Evolutionary conservation across 2,888 invertebrate genomes (phyloP), one percentile per base, ranked within the genome.

Genomic region (Xanthorhoe spadicearia): DNA sequence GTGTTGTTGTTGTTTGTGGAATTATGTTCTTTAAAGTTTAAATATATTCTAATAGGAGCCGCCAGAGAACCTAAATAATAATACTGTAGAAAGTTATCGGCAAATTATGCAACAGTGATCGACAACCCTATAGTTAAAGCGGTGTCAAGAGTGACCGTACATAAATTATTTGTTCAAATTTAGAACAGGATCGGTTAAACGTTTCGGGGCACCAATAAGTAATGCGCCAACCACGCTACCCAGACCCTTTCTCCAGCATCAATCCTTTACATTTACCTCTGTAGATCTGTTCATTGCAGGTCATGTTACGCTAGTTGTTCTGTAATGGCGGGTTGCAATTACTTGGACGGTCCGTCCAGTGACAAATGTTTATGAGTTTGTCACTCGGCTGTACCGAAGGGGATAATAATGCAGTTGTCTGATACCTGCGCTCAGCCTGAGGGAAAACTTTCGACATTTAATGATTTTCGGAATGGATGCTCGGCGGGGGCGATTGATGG

Each of bases 301-400:
- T 87, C 86, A 69, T 61, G n/a, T 54, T 68, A 76, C 48, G 69
- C 63, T 87, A 88, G 92, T 80, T 64, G 71, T 71, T 74, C 76
- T 79, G 80, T 83, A 83, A 85, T 85, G 83, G 81, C 79, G 85
- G 80, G 83, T 87, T 78, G 88, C 87, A 89, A 88, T 88, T 89
- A 88, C 86, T 86, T 83, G 89, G 89, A 87, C 89, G 83, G 86
- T 87, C 83, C 84, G 80, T 81, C 80, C 86, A 84, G 87, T 89
- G 92, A 93, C 92, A 90, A 93, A 93, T 93, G 92, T 89, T 92
- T 88, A 91, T 90, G 92, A 92, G 92, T 93, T 92, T 92, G 92
- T 93, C 93, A 93, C 92, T 91, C 81, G 83, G 79, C 75, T 74
- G 76, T 76, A 79, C 73, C 78, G 78, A 78, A 75, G 84, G 85